Conservation (phyloP, 2,888 invertebrate genomes). For the Drosophila percnosoma region DNA sequence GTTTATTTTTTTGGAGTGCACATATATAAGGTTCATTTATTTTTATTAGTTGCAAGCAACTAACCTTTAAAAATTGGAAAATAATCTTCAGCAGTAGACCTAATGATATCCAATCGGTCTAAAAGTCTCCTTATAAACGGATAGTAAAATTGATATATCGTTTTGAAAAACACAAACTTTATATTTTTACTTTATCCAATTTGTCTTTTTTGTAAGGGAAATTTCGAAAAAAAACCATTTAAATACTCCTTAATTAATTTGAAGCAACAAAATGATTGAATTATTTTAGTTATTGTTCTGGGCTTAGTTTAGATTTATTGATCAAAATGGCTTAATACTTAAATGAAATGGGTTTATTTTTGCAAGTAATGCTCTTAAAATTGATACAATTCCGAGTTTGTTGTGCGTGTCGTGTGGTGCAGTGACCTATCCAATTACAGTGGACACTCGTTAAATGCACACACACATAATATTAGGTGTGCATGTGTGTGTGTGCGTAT, state of each 20-base stretch:
- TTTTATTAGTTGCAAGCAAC: conserved; percentile 6
- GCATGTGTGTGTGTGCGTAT: conserved; percentile 7
- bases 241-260: neutral
- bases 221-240: neutral
- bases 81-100: neutral
- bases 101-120: neutral
- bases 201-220: neutral
- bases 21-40: neutral
- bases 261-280: neutral
- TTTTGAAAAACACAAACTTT: neutral
- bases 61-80: conserved; percentile 24
- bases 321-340: neutral
- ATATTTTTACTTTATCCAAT: neutral
- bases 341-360: neutral
- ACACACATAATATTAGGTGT: neutral
- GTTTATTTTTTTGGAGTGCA: conserved; percentile 61
- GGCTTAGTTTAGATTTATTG: neutral
- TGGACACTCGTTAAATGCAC: conserved; percentile 9
- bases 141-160: neutral
- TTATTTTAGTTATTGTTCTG: neutral
- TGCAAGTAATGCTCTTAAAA: neutral
- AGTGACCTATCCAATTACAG: conserved; percentile 3
- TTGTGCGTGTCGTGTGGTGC: neutral
- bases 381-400: neutral
- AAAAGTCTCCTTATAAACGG: neutral